Percentiles rank a stretch among this genome's conserved stretches.
phyloP scores from a whole-genome alignment of 2,113 vertebrate genomes.

The Theristicus caerulescens region DNA sequence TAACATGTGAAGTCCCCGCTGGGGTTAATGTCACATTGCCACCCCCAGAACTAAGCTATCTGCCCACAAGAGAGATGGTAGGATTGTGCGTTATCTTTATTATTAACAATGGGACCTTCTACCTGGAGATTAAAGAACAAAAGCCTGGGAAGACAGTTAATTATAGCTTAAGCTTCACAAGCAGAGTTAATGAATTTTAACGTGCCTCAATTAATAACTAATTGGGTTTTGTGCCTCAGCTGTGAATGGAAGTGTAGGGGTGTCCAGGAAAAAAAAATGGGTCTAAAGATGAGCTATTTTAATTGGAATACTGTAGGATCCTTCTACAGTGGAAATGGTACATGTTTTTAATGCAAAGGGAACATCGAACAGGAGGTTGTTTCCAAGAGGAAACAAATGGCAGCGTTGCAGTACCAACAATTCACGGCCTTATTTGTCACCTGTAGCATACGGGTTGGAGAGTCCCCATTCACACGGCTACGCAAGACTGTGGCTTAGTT shows the following conservation, averaged over 20 bases:
- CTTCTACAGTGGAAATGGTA: background rate
- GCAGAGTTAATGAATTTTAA: conserved; percentile 87
- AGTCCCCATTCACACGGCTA: background rate
- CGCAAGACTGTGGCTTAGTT: rapidly evolving
- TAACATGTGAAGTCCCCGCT: background rate
- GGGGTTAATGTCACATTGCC: background rate
- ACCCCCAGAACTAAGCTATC: background rate
- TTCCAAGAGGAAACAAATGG: background rate
- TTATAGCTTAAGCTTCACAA: conserved; percentile 80
- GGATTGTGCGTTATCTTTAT: background rate
- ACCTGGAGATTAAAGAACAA: conserved; percentile 76
- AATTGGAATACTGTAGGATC: conserved; percentile 41
- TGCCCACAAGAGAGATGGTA: background rate
- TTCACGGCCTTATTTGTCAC: background rate
- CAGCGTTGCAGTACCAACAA: background rate
- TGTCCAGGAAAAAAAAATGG: conserved; percentile 20
- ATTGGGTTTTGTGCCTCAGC: conserved; percentile 78
- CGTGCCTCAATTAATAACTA: conserved; percentile 86
- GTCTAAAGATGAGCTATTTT: conserved; percentile 14
- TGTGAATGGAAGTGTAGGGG: conserved; percentile 42
- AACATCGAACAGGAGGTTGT: background rate
- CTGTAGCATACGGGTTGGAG: rapidly evolving
- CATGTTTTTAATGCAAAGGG: background rate
- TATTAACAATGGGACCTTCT: conserved; percentile 67
- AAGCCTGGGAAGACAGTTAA: conserved; percentile 82